Evolutionary conservation across 2,797 vertebrate species (phyloP), one percentile per base, ranked within the genome.

Genomic region (Acanthurus leucopareius): DNA sequence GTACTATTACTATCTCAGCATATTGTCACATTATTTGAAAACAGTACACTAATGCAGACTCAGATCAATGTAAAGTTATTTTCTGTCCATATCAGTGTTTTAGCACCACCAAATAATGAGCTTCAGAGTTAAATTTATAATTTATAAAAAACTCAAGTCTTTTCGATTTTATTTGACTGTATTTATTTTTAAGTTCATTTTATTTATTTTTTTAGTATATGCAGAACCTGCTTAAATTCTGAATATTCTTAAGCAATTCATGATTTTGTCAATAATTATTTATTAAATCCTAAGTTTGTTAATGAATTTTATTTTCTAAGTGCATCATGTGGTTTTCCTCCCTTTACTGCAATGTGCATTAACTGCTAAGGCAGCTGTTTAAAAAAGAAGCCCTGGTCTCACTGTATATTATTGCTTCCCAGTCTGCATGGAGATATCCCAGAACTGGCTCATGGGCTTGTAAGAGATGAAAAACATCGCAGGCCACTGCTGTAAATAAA

Each of bases 351-450:
- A 82, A 82, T 44, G 68, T 85, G 68, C 78, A 75, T 88, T 88
- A 69, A 75, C 83, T 81, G 73, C 80, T 84, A 52, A 79, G 79
- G 85, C 82, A 88, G 88, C 86, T 87, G 79, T 67, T 84, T 60
- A 71, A 65, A 73, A 40, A 67, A 70, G n/a, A 64, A 73, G 62
- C 49, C 63, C 79, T 52, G 67, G 44, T 67, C 56, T 77, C 68
- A 82, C 42, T 90, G 75, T 83, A 86, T 77, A 88, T 83, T 86
- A 73, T 70, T 40, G 64, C 84, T 88, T 86, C 64, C 80, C 77
- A 84, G 64, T 82, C 79, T 91, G 93, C 91, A 92, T 91, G 89
- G 84, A 89, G 82, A 82, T 15, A 15, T 85, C 60, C 85, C 87
- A 83, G 75, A 77, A 32, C 66, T 77, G 82, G 76, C 82, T 87